phyloP scores from a whole-genome alignment of 2,888 invertebrate genomes.

The Anagyrus pseudococci region DNA sequence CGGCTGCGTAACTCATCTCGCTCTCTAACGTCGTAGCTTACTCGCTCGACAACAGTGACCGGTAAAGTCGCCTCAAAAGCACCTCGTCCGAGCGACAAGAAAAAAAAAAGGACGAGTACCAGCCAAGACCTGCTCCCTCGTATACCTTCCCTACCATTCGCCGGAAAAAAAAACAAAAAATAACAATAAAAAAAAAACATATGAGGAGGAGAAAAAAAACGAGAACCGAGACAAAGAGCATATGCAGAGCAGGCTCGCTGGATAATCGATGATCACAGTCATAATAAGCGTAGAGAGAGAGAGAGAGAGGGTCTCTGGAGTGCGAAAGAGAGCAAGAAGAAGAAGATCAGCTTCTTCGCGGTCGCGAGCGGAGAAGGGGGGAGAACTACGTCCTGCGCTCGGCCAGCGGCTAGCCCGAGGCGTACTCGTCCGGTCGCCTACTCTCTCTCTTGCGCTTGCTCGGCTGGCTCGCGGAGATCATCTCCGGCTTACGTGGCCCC shows the following conservation, averaged over 20 bases:
- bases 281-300: constrained; percentile 57
- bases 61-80: background rate
- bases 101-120: too few species aligned
- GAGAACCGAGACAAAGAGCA: background rate
- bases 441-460: constrained; percentile 8
- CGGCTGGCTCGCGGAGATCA: constrained; percentile 26
- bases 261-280: constrained; percentile 62
- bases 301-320: background rate
- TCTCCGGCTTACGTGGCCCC: constrained; percentile 46
- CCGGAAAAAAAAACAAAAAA: background rate
- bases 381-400: background rate
- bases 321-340: background rate
- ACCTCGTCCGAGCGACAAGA: background rate
- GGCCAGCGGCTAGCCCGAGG: background rate
- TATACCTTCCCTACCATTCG: too few species aligned
- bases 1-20: too few species aligned
- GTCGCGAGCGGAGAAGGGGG: too few species aligned
- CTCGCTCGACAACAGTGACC: too few species aligned
- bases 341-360: background rate
- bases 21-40: too few species aligned
- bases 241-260: constrained; percentile 11
- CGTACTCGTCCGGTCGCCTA: background rate
- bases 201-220: constrained; percentile 1
- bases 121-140: too few species aligned
- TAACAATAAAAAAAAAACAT: background rate